Conservation (phyloP, 1,140 invertebrate genomes). For the Calycopis cecrops region DNA sequence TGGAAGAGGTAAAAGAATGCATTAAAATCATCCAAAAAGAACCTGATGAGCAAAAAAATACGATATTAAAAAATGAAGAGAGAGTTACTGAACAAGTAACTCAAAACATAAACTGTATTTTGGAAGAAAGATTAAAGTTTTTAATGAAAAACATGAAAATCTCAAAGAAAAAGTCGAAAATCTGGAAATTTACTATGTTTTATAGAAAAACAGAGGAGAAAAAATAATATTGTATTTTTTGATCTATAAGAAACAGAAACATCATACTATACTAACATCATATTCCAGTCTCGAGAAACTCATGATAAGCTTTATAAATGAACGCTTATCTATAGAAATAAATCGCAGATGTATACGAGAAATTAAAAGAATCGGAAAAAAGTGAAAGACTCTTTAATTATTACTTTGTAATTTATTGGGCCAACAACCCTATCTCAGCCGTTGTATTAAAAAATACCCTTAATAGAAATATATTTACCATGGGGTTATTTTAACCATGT, state of each 20-base stretch:
- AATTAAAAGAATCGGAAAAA: too few relatives aligned
- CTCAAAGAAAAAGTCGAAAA: slow-evolving; percentile 18
- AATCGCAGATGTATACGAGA: slow-evolving; percentile 6
- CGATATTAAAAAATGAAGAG: too few relatives aligned
- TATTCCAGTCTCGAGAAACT: slow-evolving; percentile 3
- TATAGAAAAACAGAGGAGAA: slow-evolving; percentile 15
- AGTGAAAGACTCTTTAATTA: too few relatives aligned
- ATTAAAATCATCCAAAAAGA: slow-evolving; percentile 19
- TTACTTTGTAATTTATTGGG: too few relatives aligned
- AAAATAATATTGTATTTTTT: too few relatives aligned
- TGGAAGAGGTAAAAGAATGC: slow-evolving; percentile 13
- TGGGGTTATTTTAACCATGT: too few relatives aligned
- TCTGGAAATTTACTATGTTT: slow-evolving; percentile 10
- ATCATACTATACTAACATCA: too few relatives aligned
- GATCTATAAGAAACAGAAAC: slow-evolving; percentile 16
- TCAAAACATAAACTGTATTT: slow-evolving; percentile 15
- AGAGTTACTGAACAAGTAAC: slow-evolving; percentile 12
- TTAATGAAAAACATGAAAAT: slow-evolving; percentile 9
- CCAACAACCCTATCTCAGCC: too few relatives aligned
- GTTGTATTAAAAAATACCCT: too few relatives aligned
- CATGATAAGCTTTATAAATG: slow-evolving; percentile 15
- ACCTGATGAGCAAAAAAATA: slow-evolving; percentile 12
- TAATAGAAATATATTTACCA: too few relatives aligned
- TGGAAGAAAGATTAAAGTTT: slow-evolving; percentile 14
- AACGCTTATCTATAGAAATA: slow-evolving; percentile 11